Conservation (phyloP, 2,797 vertebrate genomes). For the Lates japonicus region DNA sequence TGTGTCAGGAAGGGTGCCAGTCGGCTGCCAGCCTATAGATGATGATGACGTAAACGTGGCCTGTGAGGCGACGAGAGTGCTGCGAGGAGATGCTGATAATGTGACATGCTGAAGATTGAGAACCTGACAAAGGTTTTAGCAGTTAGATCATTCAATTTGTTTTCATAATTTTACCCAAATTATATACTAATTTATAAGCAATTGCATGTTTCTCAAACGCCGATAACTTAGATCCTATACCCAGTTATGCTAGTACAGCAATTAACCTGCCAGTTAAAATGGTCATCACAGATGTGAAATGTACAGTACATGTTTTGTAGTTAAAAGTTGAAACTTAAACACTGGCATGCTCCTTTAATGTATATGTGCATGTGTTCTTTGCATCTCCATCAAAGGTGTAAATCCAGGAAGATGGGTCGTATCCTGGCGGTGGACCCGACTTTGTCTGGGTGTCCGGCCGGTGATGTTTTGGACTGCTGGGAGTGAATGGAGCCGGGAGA, state of each 20-base stretch:
- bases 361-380: not conserved
- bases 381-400: constrained; percentile 87
- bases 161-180: not conserved
- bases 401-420: constrained; percentile 94
- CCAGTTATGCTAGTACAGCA: not conserved
- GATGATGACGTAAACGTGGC: constrained; percentile 94
- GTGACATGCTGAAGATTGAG: constrained; percentile 95
- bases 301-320: not conserved
- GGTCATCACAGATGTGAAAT: not conserved
- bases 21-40: constrained; percentile 93
- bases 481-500: constrained; percentile 96
- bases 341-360: not conserved
- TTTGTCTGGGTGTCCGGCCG: constrained; percentile 95
- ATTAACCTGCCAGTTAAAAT: not conserved
- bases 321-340: not conserved
- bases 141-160: not conserved
- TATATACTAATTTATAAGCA: not conserved
- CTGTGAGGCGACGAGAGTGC: constrained; percentile 92
- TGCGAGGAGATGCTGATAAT: constrained; percentile 93
- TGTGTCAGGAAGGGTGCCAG: constrained; percentile 88
- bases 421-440: constrained; percentile 96
- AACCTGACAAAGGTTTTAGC: constrained; percentile 94
- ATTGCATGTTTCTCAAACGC: not conserved
- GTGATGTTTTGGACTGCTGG: constrained; percentile 96
- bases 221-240: not conserved